phyloP scores from a whole-genome alignment of 2,797 vertebrate species.

The Vespertilio murinus region DNA sequence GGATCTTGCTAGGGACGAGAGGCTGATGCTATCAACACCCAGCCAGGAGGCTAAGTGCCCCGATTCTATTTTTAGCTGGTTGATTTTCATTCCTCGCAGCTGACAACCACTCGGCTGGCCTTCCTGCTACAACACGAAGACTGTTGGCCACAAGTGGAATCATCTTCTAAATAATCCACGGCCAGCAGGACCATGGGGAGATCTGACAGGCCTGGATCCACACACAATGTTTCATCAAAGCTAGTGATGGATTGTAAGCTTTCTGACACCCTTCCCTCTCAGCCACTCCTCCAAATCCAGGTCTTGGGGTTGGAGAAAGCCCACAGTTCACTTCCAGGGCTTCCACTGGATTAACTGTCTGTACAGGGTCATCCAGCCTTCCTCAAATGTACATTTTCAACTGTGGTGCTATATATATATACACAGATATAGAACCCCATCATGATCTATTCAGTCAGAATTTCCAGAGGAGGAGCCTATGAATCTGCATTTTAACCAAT shows the following conservation, averaged over 20 bases:
- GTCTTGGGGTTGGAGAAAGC: neutral
- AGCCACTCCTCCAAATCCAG: neutral
- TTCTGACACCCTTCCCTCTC: neutral
- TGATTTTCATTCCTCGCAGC: conserved; percentile 41
- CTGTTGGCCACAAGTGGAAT: neutral
- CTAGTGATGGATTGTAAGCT: neutral
- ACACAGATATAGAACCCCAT: neutral
- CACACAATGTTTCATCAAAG: neutral
- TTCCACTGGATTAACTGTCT: neutral
- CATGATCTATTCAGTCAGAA: neutral
- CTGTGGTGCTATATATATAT: no score
- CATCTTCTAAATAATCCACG: neutral
- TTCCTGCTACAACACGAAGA: neutral
- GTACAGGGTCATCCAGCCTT: neutral
- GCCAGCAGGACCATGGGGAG: neutral
- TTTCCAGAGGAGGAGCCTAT: neutral
- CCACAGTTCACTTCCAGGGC: neutral
- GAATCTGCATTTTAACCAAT: neutral
- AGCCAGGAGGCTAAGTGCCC: conserved; percentile 23
- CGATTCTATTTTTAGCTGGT: neutral
- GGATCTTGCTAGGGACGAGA: neutral
- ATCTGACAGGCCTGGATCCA: neutral
- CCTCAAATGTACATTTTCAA: neutral
- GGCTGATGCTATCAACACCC: neutral
- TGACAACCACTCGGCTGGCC: neutral